A percentile compares a stretch with the other conserved stretches of the same genome.
Evolutionary conservation across 2,888 invertebrate species (phyloP).

Genomic region (Melanostoma mellinum): DNA sequence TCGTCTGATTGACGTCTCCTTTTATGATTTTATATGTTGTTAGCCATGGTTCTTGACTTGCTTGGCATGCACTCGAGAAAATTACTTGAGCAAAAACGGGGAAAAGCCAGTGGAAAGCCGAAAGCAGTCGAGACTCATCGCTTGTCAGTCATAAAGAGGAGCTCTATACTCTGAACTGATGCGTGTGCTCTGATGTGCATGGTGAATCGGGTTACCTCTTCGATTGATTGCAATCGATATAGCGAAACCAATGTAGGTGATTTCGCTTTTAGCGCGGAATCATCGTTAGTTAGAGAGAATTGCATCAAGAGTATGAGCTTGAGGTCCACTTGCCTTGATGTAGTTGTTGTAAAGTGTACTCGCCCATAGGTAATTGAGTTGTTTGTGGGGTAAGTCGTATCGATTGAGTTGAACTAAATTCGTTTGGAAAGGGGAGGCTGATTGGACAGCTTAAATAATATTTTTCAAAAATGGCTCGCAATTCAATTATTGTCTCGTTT

Average conservation of each 20-base stretch:
- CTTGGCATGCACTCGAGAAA: constrained; percentile 30
- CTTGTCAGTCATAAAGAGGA: constrained; percentile 44
- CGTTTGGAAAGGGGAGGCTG: not conserved
- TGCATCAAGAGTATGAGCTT: not conserved
- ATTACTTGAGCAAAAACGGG: constrained; percentile 8
- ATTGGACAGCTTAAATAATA: constrained; percentile 28
- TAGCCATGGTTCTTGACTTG: constrained; percentile 38
- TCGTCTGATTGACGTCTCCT: constrained; percentile 70
- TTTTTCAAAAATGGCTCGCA: constrained; percentile 42
- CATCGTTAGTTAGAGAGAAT: constrained; percentile 27
- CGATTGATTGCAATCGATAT: constrained; percentile 66
- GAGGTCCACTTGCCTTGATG: constrained; percentile 6
- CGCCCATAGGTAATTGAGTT: constrained; percentile 62
- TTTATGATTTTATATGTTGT: constrained; percentile 65
- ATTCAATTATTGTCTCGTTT: constrained; percentile 41
- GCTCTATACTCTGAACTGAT: not conserved
- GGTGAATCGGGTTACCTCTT: constrained; percentile 24
- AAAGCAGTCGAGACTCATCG: constrained; percentile 46
- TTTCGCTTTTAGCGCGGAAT: constrained; percentile 47
- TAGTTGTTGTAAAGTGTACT: constrained; percentile 38
- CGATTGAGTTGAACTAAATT: constrained; percentile 30
- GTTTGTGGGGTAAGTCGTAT: constrained; percentile 49
- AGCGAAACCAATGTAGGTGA: constrained; percentile 52
- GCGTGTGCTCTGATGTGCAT: constrained; percentile 43
- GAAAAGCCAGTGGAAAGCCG: constrained; percentile 11